phyloP scores from a whole-genome alignment of 2,888 invertebrate species.

The Galeopsomyia nigrocyanea region DNA sequence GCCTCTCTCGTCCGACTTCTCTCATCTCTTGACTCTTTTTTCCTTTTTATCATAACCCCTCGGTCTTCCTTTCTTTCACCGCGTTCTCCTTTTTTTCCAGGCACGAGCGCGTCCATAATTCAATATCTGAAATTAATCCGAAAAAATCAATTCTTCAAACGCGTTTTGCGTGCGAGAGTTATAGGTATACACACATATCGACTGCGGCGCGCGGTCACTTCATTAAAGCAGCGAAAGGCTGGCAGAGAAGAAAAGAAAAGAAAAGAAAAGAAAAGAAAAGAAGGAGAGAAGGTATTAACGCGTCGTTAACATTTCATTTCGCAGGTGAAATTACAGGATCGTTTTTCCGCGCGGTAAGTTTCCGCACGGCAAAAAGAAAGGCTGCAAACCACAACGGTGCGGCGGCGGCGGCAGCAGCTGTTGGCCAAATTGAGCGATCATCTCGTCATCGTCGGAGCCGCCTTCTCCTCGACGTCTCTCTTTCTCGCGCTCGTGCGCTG shows the following conservation, averaged over 20 bases:
- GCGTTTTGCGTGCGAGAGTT: constrained; percentile 5
- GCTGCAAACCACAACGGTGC: constrained; percentile 35
- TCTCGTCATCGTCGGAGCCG: constrained; percentile 68
- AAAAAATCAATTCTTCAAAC: constrained; percentile 35
- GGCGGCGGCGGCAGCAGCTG: constrained; percentile 64
- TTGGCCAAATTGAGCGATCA: constrained; percentile 69
- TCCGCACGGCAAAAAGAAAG: not conserved
- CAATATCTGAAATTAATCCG: constrained; percentile 24
- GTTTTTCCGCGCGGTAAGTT: constrained; percentile 16
- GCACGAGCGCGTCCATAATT: not conserved
- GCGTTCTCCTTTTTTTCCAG: not conserved
- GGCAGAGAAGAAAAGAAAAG: not conserved
- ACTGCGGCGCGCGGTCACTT: constrained; percentile 8
- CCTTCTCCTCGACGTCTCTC: constrained; percentile 49
- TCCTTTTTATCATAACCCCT: not conserved
- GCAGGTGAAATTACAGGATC: constrained; percentile 30
- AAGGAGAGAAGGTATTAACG: constrained; percentile 32
- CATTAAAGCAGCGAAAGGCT: constrained; percentile 7
- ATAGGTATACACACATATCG: not conserved
- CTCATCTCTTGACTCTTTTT: not conserved
- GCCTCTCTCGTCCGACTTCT: not conserved
- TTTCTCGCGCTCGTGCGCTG: constrained; percentile 46
- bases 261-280: constrained; percentile 4
- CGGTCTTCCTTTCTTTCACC: not conserved
- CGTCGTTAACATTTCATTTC: constrained; percentile 40